Conservation (phyloP, 2,113 vertebrate species). For the Sphaerodactylus townsendi region DNA sequence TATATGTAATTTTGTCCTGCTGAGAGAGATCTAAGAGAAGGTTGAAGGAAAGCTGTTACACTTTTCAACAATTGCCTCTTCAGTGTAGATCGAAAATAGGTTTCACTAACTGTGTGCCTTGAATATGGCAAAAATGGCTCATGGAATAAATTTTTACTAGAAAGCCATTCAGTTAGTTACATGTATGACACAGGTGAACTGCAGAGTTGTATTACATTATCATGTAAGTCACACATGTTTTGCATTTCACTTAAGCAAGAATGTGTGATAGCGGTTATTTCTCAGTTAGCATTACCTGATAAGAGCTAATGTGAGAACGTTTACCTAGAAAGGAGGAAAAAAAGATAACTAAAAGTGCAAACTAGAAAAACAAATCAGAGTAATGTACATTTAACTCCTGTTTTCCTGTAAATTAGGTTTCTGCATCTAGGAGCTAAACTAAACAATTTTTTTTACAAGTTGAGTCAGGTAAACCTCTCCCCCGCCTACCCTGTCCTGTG, state of each 20-base stretch:
- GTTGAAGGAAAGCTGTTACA: slow-evolving; percentile 52
- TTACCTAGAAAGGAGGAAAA: neutral
- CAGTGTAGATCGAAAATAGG: neutral
- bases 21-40: slow-evolving; percentile 52
- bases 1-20: slow-evolving; percentile 66
- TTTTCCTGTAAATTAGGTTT: neutral
- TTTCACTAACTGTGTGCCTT: slow-evolving; percentile 11
- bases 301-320: neutral
- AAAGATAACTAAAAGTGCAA: neutral
- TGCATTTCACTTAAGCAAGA: slow-evolving; percentile 37
- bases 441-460: no score
- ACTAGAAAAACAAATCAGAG: neutral
- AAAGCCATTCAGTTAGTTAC: slow-evolving; percentile 21
- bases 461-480: no score
- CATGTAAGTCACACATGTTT: slow-evolving; percentile 6
- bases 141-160: neutral
- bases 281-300: neutral
- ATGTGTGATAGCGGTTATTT: slow-evolving; percentile 20
- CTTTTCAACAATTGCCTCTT: slow-evolving; percentile 55
- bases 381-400: neutral
- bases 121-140: slow-evolving; percentile 9
- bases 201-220: neutral
- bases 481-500: no score
- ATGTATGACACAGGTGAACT: slow-evolving; percentile 9
- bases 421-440: neutral